These are phyloP conservation scores for Augiades crinisus DNA, from an alignment of 2,888 invertebrate species.

Conservation along the genomic window DNA sequence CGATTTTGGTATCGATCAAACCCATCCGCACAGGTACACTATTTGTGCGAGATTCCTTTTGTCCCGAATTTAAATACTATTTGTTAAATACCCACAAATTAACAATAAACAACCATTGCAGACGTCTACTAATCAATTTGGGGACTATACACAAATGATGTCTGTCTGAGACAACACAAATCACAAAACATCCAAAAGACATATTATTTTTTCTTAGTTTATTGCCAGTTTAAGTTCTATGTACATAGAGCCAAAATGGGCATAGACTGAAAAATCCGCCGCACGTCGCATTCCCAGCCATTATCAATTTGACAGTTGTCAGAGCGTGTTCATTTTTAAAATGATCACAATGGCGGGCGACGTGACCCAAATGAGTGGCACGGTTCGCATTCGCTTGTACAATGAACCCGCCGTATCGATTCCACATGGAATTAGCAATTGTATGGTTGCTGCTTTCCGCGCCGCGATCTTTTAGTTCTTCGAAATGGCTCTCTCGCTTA, in stretches of 20 bases:
- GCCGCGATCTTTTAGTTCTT: neutral
- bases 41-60: neutral
- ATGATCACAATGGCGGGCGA: neutral
- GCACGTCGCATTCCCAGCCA: constrained; percentile 5
- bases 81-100: neutral
- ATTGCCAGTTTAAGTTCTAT: too few species aligned
- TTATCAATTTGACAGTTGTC: constrained; percentile 14
- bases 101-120: neutral
- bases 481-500: neutral
- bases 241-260: neutral
- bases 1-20: neutral
- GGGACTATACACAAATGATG: too few species aligned
- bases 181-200: too few species aligned
- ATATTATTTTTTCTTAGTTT: too few species aligned
- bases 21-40: neutral
- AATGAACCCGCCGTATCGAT: constrained; percentile 15
- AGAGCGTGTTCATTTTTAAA: constrained; percentile 7
- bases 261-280: neutral
- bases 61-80: neutral
- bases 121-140: too few species aligned
- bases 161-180: too few species aligned
- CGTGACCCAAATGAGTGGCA: constrained; percentile 19
- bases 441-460: constrained; percentile 8
- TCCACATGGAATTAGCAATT: constrained; percentile 16
- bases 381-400: constrained; percentile 15